Conservation (phyloP, 2,797 vertebrate species). For the Diglossa cyanea region DNA sequence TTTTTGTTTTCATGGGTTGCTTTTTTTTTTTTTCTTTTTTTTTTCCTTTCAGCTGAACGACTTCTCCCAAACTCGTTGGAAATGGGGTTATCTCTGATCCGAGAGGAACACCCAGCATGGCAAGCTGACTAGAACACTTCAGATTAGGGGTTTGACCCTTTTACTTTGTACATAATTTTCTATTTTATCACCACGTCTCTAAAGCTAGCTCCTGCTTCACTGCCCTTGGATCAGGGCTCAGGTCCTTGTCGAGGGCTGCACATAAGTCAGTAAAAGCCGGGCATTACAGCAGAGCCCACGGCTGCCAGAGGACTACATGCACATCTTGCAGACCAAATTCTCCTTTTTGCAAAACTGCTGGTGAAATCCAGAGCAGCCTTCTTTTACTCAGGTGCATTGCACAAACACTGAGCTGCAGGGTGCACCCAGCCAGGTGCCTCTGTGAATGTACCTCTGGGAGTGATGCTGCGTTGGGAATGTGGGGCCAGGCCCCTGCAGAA, state of each 20-base stretch:
- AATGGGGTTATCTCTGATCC: not conserved
- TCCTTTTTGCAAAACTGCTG: not conserved
- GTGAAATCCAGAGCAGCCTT: not conserved
- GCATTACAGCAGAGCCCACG: not conserved
- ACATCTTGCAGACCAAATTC: not conserved
- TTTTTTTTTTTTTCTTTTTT: not conserved
- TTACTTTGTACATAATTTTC: constrained; percentile 48
- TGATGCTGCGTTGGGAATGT: accelerated
- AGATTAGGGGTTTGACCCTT: constrained; percentile 49
- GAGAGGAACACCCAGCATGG: not conserved
- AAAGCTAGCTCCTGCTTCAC: constrained; percentile 8
- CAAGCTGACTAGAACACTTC: constrained; percentile 21
- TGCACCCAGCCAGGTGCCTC: not conserved
- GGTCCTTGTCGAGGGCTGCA: not conserved
- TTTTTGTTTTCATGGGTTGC: constrained; percentile 15
- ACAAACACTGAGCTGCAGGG: not conserved
- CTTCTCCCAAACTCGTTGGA: constrained; percentile 27
- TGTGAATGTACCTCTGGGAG: not conserved
- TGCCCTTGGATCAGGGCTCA: not conserved
- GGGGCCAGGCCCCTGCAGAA: not conserved
- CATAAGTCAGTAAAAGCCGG: not conserved
- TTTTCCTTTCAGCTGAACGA: not conserved
- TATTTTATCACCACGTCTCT: not conserved
- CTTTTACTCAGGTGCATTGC: not conserved
- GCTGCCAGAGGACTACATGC: not conserved